phyloP scores from a whole-genome alignment of 1,140 invertebrate species.

The Aphelenchoides fujianensis region DNA sequence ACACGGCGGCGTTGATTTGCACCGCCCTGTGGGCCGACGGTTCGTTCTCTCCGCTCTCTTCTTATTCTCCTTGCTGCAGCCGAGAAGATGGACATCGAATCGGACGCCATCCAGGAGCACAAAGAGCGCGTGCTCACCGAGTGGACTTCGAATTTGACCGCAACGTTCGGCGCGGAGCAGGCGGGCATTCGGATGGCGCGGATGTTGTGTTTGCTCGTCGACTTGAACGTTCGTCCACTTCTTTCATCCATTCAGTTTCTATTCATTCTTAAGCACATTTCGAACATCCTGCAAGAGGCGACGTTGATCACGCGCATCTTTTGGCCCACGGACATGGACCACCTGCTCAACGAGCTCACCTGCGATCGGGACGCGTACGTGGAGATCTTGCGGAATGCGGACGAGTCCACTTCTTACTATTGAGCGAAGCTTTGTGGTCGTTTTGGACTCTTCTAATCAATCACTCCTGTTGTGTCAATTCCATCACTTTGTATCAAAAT shows the following conservation, averaged over 20 bases:
- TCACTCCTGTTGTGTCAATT: too few relatives aligned
- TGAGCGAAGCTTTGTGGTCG: too few relatives aligned
- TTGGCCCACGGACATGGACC: slow-evolving; percentile 7
- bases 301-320: slow-evolving; percentile 13
- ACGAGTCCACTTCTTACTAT: slow-evolving; percentile 1
- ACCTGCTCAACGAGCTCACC: neutral
- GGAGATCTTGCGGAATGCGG: slow-evolving; percentile 3
- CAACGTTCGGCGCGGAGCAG: slow-evolving; percentile 5
- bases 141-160: slow-evolving; percentile 10
- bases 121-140: slow-evolving; percentile 7
- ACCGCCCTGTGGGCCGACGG: slow-evolving; percentile 11
- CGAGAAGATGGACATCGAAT: slow-evolving; percentile 11
- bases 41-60: neutral
- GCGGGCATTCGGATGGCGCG: slow-evolving; percentile 4
- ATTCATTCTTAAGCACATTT: slow-evolving; percentile 5
- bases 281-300: slow-evolving; percentile 12
- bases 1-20: slow-evolving; percentile 9
- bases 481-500: too few relatives aligned
- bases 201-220: slow-evolving; percentile 13
- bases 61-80: neutral
- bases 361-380: slow-evolving; percentile 9
- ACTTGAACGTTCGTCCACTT: slow-evolving; percentile 6
- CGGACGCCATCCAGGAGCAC: neutral
- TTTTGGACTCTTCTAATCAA: too few relatives aligned
- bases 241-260: too few relatives aligned